A percentile compares a stretch with the other conserved stretches of the same genome.
These are phyloP conservation scores for Girardinichthys multiradiatus DNA, from an alignment of 2,113 vertebrate genomes.

Conservation along the genomic window DNA sequence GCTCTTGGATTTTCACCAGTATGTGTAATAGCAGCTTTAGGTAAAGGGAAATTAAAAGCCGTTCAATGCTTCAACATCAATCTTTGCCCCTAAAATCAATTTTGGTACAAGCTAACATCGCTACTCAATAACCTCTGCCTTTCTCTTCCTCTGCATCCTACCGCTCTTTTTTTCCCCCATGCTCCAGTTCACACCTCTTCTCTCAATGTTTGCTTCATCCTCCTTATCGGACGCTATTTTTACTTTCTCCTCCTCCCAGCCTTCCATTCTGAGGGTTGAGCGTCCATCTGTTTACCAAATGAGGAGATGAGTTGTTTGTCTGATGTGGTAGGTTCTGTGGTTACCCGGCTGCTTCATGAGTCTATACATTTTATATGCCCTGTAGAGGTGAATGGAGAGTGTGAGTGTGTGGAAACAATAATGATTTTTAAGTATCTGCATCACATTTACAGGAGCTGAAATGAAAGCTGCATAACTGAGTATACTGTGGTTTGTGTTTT, in stretches of 20 bases:
- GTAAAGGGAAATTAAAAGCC: slow-evolving; percentile 17
- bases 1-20: slow-evolving; percentile 29
- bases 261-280: slow-evolving; percentile 29
- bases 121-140: slow-evolving; percentile 44
- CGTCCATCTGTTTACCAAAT: slow-evolving; percentile 69
- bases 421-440: slow-evolving; percentile 30
- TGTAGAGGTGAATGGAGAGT: not conserved
- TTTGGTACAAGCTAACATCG: slow-evolving; percentile 34
- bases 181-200: slow-evolving; percentile 39
- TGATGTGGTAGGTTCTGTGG: slow-evolving; percentile 53
- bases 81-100: slow-evolving; percentile 62
- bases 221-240: slow-evolving; percentile 59
- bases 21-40: slow-evolving; percentile 22
- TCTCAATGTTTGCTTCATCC: slow-evolving; percentile 43
- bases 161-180: not conserved
- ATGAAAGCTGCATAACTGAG: not conserved
- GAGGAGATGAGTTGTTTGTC: slow-evolving; percentile 58
- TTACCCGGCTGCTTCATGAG: slow-evolving; percentile 55
- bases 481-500: not conserved
- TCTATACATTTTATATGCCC: slow-evolving; percentile 40
- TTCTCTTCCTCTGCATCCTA: slow-evolving; percentile 8
- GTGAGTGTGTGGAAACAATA: slow-evolving; percentile 7
- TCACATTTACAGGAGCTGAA: slow-evolving; percentile 13
- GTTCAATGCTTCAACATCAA: slow-evolving; percentile 47
- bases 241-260: slow-evolving; percentile 43